Percentiles rank a stretch among this genome's conserved stretches.
phyloP scores from a whole-genome alignment of 1,140 invertebrate genomes.

The Trichonephila clavata region DNA sequence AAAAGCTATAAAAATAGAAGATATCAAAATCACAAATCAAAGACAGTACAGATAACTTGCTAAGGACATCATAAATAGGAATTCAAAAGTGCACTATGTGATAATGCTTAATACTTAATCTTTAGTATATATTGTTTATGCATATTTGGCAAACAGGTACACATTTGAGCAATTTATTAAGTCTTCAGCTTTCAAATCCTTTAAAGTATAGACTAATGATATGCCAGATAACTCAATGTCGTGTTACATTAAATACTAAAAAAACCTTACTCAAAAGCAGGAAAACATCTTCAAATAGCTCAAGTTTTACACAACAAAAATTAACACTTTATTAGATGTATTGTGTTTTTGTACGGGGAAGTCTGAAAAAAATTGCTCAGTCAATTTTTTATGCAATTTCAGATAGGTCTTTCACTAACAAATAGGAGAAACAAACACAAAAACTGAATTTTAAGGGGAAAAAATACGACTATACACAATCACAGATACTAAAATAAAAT shows the following conservation, averaged over 20 bases:
- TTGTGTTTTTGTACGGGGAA: too few species aligned
- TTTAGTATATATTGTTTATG: not conserved
- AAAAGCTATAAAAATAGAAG: conserved; percentile 34
- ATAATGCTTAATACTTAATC: conserved; percentile 15
- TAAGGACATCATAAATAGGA: conserved; percentile 11
- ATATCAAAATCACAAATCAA: conserved; percentile 32
- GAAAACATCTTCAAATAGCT: too few species aligned
- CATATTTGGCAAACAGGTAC: conserved; percentile 37
- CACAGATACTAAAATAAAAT: not conserved
- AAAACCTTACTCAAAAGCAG: too few species aligned
- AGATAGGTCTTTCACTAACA: too few species aligned
- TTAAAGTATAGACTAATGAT: too few species aligned
- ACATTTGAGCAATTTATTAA: conserved; percentile 4
- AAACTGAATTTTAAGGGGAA: not conserved
- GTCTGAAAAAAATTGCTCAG: too few species aligned
- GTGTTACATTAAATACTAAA: too few species aligned
- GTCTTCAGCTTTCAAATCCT: not conserved
- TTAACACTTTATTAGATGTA: too few species aligned
- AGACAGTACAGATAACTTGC: not conserved
- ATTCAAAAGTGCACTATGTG: not conserved
- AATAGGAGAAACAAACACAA: too few species aligned
- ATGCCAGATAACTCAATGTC: too few species aligned
- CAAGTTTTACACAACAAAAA: too few species aligned
- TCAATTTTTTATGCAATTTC: too few species aligned
- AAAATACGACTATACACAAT: not conserved